Base-by-base conservation (phyloP, 2,113 vertebrate genomes). In the Vicugna pacos region DNA sequence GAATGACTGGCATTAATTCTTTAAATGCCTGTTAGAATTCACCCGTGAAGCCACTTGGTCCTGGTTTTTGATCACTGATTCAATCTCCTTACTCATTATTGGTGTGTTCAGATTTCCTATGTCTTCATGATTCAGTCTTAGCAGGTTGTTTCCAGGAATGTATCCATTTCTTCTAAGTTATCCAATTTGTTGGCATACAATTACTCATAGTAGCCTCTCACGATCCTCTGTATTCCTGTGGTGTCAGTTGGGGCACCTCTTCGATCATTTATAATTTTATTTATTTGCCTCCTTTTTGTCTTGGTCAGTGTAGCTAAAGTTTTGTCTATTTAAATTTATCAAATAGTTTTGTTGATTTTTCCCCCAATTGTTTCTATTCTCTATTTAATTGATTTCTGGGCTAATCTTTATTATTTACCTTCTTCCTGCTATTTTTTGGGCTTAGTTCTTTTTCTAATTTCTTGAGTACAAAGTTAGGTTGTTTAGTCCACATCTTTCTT, bases 391-490 rank as follows among this genome's bases (percentile, higher is more conserved):
- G 35, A 82, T 82, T 89, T 94, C 69, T 73, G 60, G 20, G 10
- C 79, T 75, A 35, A 42, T 72, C 20, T 56, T 65, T 46, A 82
- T 82, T 52, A 86, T 48, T 89, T 70, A 35, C 32, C 50, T 87
- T 54, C 28, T 35, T 82, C 22, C 85, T 46, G 28, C 76, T 82
- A 75, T 56, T 16, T 16, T 65, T 76, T 54, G 48, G 70, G 30
- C 32, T 48, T 64, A 46, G 22, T 75, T 81, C 32, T 50, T 94
- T 94, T 89, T 73, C 85, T 89, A 81, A 65, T 82, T 64, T 67
- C 67, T 75, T 65, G 30, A 82, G 30, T 56, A 35, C 56, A 89
- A 94, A 48, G 48, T 56, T 64, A 64, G 11, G 35, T 65, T 81
- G 16, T 46, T 89, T 65, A 89, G 28, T 89, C 8, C 10, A 89